These are phyloP conservation scores for Sporophila hypoxantha DNA, from an alignment of 2,113 vertebrate genomes.

Conservation along the genomic window DNA sequence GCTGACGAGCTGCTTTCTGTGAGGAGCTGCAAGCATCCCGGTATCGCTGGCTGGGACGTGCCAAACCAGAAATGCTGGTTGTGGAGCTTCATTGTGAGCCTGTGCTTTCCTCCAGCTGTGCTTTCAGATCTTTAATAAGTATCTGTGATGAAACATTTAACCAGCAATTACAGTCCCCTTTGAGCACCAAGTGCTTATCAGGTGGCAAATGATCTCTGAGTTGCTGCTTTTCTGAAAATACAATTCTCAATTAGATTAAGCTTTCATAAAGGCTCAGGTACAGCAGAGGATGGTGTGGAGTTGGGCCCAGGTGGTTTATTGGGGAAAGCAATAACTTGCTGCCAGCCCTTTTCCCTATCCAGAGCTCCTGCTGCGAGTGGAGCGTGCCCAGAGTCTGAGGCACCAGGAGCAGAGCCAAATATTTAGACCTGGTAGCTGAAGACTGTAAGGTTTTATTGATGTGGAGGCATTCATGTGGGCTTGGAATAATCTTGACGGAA, in stretches of 20 bases:
- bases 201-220: background rate
- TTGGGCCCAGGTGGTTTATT: background rate
- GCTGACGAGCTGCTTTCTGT: background rate
- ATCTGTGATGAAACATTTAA: background rate
- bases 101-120: background rate
- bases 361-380: background rate
- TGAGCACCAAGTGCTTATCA: background rate
- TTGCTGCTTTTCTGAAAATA: background rate
- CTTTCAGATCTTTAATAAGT: background rate
- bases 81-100: background rate
- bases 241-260: fast-evolving
- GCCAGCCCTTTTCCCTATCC: fast-evolving
- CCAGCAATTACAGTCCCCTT: background rate
- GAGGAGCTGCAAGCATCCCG: background rate
- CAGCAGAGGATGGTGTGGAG: background rate
- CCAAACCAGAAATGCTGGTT: slow-evolving; percentile 54
- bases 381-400: background rate
- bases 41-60: background rate
- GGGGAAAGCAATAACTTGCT: background rate
- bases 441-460: slow-evolving; percentile 5
- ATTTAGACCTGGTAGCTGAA: background rate
- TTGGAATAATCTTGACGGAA: background rate
- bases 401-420: background rate
- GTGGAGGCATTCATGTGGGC: slow-evolving; percentile 16
- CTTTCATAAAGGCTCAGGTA: background rate